Base-by-base conservation (phyloP, 2,888 invertebrate genomes). In the Platynereis dumerilii region DNA sequence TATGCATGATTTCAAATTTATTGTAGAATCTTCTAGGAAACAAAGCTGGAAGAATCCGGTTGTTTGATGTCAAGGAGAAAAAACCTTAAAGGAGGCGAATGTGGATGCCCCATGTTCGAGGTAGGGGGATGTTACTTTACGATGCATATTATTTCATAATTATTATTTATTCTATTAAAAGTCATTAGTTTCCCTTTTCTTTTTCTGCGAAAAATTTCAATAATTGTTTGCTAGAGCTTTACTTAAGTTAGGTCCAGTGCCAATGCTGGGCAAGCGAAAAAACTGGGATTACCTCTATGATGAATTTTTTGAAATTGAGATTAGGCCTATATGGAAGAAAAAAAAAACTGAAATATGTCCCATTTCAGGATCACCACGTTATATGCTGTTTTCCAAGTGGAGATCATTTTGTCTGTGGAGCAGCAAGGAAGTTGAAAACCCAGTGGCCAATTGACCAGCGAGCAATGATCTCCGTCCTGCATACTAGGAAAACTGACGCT, bases 31-130 rank as follows among this genome's bases (percentile, higher is more conserved):
- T 89, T 34, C 84, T 88, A 64, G 89, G 88, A 5, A 87, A 87
- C 72, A 86, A 86, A 61, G 85, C 86, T 60, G 88, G 88, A 22
- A 79, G 85, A 26, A 85, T 89, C 17, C 84, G 87, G 60, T 74
- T 89, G 20, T 88, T 88, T 78, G 89, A 89, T 77, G 86, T 87
- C 1, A 85, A 87, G 53, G 88, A 89, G 64, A 87, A 86, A 74
- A 87, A 76, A 86, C 86, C 2, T 78, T 88, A 12, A 87, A 87
- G 86, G 88, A 89, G 74, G 84, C 87, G 5, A 82, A 75, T 28
- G 72, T 75, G 34, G 82, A 84, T 61, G 63, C 71, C 34, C 74
- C 73, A 58, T 80, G 74, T 65, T 79, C 80, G n/a, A 80, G 81
- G 83, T 62, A 28, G 44, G 28, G 22, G 5, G 5, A 10, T 52